These are phyloP conservation scores for Listronotus oregonensis DNA, from an alignment of 1,140 invertebrate species.

Conservation along the genomic window DNA sequence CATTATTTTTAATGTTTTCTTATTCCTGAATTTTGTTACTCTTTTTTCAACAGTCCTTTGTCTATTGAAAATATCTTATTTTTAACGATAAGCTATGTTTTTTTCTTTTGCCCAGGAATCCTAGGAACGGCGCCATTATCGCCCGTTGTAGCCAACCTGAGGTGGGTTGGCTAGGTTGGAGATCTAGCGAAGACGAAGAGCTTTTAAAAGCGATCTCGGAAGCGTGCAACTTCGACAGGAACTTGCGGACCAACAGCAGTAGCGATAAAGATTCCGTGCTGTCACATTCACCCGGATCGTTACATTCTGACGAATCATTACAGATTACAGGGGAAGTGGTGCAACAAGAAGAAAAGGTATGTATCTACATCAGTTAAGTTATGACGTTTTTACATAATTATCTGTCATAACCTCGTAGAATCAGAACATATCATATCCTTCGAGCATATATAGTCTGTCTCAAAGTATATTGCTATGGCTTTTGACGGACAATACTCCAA, in stretches of 20 bases:
- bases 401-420: too few relatives aligned
- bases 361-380: too few relatives aligned
- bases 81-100: background rate
- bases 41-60: too few relatives aligned
- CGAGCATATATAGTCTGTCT: too few relatives aligned
- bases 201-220: slow-evolving; percentile 81
- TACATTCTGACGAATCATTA: slow-evolving; percentile 48
- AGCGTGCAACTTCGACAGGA: slow-evolving; percentile 77
- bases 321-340: slow-evolving; percentile 43
- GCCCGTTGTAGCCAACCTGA: slow-evolving; percentile 69
- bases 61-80: too few relatives aligned
- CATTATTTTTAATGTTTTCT: too few relatives aligned
- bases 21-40: too few relatives aligned
- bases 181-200: slow-evolving; percentile 86
- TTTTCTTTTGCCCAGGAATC: slow-evolving; percentile 60
- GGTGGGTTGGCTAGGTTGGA: slow-evolving; percentile 87
- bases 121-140: slow-evolving; percentile 88
- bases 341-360: slow-evolving; percentile 47
- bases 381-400: too few relatives aligned
- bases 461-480: too few relatives aligned
- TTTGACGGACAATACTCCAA: too few relatives aligned
- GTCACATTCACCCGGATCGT: slow-evolving; percentile 48
- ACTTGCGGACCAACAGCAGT: slow-evolving; percentile 43
- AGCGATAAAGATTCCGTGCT: slow-evolving; percentile 44
- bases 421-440: too few relatives aligned